Percentiles rank a stretch among this genome's conserved stretches.
phyloP scores from a whole-genome alignment of 2,113 vertebrate genomes.

The Solenodon paradoxus region DNA sequence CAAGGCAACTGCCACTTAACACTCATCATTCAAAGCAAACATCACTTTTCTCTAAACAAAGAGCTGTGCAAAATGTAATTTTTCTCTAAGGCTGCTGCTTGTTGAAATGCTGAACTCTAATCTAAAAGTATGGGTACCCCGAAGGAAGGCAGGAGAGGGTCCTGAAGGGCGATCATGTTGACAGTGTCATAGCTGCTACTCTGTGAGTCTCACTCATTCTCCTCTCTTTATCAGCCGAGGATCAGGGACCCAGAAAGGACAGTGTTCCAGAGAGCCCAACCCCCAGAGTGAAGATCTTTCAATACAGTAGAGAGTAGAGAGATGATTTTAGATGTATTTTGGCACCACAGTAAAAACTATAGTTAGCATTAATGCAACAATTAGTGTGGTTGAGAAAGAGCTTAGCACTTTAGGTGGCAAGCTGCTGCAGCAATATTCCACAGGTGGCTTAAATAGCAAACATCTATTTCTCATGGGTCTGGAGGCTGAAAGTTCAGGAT shows the following conservation, averaged over 20 bases:
- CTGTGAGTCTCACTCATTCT: accelerated
- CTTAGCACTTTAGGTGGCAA: too few species aligned
- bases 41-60: neutral
- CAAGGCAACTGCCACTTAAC: neutral
- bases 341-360: neutral
- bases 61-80: neutral
- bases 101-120: neutral
- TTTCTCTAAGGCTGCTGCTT: neutral
- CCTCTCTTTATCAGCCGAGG: neutral
- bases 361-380: neutral
- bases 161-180: neutral
- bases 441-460: neutral
- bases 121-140: neutral
- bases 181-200: neutral
- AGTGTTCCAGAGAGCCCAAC: neutral
- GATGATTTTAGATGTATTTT: neutral
- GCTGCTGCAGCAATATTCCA: too few species aligned
- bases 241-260: neutral
- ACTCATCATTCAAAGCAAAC: neutral
- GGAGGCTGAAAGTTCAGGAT: neutral
- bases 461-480: neutral
- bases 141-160: accelerated
- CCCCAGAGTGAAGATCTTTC: neutral
- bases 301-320: neutral
- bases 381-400: too few species aligned